Conservation (phyloP, 2,888 invertebrate species). For the Trachelus iudaicus region DNA sequence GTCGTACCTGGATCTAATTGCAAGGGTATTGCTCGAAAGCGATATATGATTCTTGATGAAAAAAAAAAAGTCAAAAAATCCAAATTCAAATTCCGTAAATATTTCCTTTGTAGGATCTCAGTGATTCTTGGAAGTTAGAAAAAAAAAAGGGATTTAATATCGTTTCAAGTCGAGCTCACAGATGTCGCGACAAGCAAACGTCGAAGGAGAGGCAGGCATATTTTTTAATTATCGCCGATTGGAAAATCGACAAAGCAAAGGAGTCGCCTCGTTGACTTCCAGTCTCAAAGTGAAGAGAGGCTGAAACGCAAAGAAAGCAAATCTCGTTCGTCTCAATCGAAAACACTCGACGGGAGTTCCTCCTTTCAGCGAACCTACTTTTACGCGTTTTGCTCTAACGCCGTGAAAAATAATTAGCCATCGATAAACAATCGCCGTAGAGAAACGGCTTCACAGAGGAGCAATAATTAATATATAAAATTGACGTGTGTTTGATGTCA, state of each 20-base stretch:
- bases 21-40: background rate
- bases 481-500: constrained; percentile 59
- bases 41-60: background rate
- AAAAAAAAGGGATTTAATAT: background rate
- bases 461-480: constrained; percentile 60
- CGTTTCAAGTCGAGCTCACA: background rate
- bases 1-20: background rate
- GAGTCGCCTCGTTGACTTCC: background rate
- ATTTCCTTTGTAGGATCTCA: background rate
- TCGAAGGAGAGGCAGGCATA: background rate
- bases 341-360: background rate
- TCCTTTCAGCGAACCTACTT: background rate
- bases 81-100: background rate
- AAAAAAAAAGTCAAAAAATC: background rate
- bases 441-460: constrained; percentile 1
- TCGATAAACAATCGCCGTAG: background rate
- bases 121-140: background rate
- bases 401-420: background rate
- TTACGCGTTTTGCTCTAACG: background rate
- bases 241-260: background rate
- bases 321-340: background rate
- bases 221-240: background rate
- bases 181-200: background rate
- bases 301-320: background rate
- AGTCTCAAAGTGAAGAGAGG: background rate